These are phyloP conservation scores for Poecilia velifera DNA, from an alignment of 2,797 vertebrate species.

Conservation along the genomic window DNA sequence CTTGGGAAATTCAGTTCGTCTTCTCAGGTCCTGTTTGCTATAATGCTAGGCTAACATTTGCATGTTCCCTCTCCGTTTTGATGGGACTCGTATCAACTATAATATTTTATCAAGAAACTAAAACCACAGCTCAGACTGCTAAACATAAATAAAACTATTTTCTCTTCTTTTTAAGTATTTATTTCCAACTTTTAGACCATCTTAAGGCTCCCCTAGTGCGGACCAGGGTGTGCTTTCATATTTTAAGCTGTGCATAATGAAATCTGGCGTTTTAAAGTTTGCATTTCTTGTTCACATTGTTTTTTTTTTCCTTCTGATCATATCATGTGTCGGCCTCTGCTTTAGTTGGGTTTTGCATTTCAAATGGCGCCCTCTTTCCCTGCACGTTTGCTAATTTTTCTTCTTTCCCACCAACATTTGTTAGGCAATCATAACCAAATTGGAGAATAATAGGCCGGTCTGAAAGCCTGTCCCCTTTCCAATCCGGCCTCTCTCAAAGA, in stretches of 20 bases:
- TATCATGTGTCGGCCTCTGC: constrained; percentile 4
- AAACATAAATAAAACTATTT: not conserved
- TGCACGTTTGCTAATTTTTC: constrained; percentile 8
- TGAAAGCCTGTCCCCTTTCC: constrained; percentile 54
- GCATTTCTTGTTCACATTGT: constrained; percentile 3
- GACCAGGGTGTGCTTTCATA: constrained; percentile 24
- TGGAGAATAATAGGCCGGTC: constrained; percentile 63
- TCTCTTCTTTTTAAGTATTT: not conserved
- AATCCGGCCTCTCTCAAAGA: constrained; percentile 52
- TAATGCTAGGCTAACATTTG: not conserved
- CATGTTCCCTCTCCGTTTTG: not conserved
- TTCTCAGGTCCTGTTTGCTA: not conserved
- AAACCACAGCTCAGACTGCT: not conserved
- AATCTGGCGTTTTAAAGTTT: constrained; percentile 18
- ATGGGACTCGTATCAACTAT: not conserved
- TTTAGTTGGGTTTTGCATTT: constrained; percentile 59
- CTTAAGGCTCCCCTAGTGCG: constrained; percentile 40
- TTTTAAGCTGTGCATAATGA: not conserved
- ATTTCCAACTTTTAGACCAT: constrained; percentile 33
- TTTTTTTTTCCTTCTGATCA: not conserved
- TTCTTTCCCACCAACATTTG: constrained; percentile 68
- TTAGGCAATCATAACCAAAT: constrained; percentile 79
- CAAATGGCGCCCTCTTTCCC: constrained; percentile 29
- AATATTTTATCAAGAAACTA: not conserved
- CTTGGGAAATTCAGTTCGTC: not conserved